Evolutionary conservation across 2,113 vertebrate species (phyloP), one percentile per base, ranked within the genome.

Genomic region (Xenopus tropicalis): DNA sequence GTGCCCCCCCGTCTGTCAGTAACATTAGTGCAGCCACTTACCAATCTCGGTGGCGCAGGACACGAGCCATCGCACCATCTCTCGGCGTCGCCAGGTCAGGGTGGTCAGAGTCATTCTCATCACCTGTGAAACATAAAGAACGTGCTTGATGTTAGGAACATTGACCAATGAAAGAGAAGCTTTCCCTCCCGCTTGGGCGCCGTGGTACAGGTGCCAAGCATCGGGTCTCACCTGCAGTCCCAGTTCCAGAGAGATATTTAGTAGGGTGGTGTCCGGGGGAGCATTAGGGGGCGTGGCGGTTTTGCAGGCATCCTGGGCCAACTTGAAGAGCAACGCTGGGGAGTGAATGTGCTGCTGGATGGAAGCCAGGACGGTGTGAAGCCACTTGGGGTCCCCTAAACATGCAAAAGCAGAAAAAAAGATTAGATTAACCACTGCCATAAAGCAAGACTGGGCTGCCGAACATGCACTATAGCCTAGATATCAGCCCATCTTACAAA

Each of bases 61-160:
- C 56, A 87, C 85, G 24, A 89, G 77, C 85, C 85, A 85, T 25
- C 85, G 85, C 2, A 88, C 87, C 87, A 89, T 89, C 78, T 89
- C 87, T 22, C 83, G 72, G 4, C 84, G 83, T 12, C 86, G 68
- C 87, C 85, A 87, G 7, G 85, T 88, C 87, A 85, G 80, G 0
- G 84, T 83, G 21, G 79, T 85, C 54, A 88, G 70, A 0, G 87
- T 88, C 85, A 85, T 86, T 24, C 85, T 78, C 86, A 87, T 86
- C 21, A 88, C 88, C 88, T 88, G 57, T n/a, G n/a, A 0, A 16
- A 19, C 37, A 14, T 5, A n/a, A n/a, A n/a, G n/a, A n/a, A n/a
- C n/a, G n/a, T n/a, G n/a, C n/a, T n/a, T n/a, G n/a, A 14, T 1
- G n/a, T n/a, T n/a, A n/a, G n/a, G n/a, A n/a, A n/a, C n/a, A n/a